These are phyloP conservation scores for Paramormyrops kingsleyae DNA, from an alignment of 2,113 vertebrate genomes.

Conservation along the genomic window DNA sequence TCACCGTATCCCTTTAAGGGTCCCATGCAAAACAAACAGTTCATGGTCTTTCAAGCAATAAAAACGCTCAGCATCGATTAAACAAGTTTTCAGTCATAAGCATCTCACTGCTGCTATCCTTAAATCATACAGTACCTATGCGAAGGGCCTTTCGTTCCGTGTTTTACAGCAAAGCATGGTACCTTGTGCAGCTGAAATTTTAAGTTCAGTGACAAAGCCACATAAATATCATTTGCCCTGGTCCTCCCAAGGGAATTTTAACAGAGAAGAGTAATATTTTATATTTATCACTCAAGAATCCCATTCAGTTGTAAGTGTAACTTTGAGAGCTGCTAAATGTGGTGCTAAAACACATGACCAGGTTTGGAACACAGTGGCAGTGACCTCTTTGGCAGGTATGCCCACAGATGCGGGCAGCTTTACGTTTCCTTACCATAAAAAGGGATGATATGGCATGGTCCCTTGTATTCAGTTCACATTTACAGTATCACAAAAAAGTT, in stretches of 20 bases:
- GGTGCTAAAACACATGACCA: not conserved
- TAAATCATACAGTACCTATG: not conserved
- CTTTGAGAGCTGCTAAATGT: not conserved
- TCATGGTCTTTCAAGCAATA: not conserved
- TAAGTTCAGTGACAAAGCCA: not conserved
- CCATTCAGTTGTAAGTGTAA: not conserved
- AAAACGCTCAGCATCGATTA: not conserved
- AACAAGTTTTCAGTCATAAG: not conserved
- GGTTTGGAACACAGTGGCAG: not conserved
- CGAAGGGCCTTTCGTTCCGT: not conserved
- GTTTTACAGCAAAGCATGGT: not conserved
- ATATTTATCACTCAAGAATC: not conserved
- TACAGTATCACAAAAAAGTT: not conserved
- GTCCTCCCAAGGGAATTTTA: not conserved
- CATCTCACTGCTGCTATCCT: not conserved
- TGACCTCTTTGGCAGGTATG: not conserved
- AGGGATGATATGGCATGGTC: not conserved
- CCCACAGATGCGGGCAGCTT: not conserved
- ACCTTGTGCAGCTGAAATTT: not conserved
- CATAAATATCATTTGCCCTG: not conserved
- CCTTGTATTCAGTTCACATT: not conserved
- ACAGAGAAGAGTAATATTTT: not conserved
- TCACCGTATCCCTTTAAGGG: not conserved
- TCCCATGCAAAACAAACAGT: not conserved
- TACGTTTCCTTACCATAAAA: not conserved